phyloP scores from a whole-genome alignment of 2,797 vertebrate species.

The Sebastes elongatus region DNA sequence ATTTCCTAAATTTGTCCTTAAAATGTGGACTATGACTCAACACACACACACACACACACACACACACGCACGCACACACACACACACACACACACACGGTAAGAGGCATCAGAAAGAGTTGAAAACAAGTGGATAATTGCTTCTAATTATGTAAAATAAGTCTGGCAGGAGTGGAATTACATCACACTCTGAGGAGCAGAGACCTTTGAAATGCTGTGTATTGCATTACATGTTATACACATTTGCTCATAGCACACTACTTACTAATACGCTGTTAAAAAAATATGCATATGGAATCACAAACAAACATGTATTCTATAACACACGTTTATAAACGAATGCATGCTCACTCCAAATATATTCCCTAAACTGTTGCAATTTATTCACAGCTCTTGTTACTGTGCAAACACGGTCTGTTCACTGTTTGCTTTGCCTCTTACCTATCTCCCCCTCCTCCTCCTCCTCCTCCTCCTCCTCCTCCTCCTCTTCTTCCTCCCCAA shows the following conservation, averaged over 20 bases:
- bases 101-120: constrained; percentile 1
- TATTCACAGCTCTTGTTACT: constrained; percentile 21
- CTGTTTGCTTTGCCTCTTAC: constrained; percentile 39
- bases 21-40: constrained; percentile 26
- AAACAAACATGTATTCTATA: constrained; percentile 2
- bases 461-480: not conserved
- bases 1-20: constrained; percentile 39
- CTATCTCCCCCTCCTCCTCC: not conserved
- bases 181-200: not conserved
- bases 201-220: not conserved
- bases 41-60: not conserved
- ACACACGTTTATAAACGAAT: constrained; percentile 15
- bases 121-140: constrained; percentile 33
- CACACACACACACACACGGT: not conserved
- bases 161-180: constrained; percentile 18
- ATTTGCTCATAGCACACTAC: not conserved
- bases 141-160: constrained; percentile 24
- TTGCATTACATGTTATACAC: not conserved
- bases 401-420: constrained; percentile 27
- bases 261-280: not conserved
- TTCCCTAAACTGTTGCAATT: constrained; percentile 23
- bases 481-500: not conserved
- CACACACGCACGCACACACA: not conserved
- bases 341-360: constrained; percentile 13
- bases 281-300: not conserved